Base-by-base conservation (phyloP, 37 sponge, comb jelly and placozoan genomes). In the Amphimedon queenslandica region DNA sequence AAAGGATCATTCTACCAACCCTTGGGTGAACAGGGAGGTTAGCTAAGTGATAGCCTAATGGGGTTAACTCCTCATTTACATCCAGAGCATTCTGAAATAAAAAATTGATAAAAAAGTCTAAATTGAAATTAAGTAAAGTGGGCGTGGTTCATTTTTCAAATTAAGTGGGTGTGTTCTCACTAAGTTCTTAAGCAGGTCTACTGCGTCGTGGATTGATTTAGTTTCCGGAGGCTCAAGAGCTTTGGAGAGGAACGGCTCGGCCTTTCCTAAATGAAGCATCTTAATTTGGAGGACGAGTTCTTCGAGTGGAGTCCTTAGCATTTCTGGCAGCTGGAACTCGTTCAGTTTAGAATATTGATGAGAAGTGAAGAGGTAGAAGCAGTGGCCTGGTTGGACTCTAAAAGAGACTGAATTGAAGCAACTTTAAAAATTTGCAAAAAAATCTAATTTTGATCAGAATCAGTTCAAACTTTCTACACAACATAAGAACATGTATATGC, bases 1-100 rank as follows among this genome's bases (percentile, higher is more conserved):
- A 86, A 6, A 91, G 77, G 27, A 91, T 86, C 67, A 86, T 82
- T 72, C 89, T 94, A 37, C 94, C 94, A 24, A 94, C 70, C 2
- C 82, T 78, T 27, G 95, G 91, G 30, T 87, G 84, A 25, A 94
- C 82, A 1, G 95, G 95, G 3, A 94, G 90, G 55, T 77, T 81
- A 21, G 95, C 91, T 30, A 94, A 67, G 33, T 94, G 91, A 56
- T 94, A 67, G 33, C 95, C 95, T 2, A 94, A 73, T 36, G 95
- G 84, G 16, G 95, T 94, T 80, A 94, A 76, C 57, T 80, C 76
- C 70, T 94, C 91, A 47, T 66, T 42, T 11, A 27, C 53, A 39
- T 78, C 78, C 32, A 94, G 78, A 11, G 91, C 95, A 64, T 84
- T 76, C 87, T 94, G 74, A 28, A 79, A 31, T 1, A n/a, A n/a